Evolutionary conservation across 2,113 vertebrate species (phyloP).

Genomic region (Callipepla californica): DNA sequence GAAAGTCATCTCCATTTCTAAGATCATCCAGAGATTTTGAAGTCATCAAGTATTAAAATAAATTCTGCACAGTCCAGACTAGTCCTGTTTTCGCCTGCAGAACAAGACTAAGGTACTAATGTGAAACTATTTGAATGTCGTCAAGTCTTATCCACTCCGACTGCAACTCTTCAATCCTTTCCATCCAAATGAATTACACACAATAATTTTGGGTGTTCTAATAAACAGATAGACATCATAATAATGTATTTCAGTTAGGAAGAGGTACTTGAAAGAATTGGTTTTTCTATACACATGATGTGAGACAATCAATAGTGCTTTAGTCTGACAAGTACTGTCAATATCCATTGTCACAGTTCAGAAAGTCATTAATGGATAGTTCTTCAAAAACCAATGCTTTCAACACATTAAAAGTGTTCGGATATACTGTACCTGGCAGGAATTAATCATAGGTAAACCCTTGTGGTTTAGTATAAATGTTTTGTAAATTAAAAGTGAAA

Average conservation of each 20-base stretch:
- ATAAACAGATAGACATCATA: constrained; percentile 79
- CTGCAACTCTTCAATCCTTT: constrained; percentile 39
- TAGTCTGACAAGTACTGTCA: constrained; percentile 86
- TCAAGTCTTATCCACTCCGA: not conserved
- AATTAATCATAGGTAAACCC: constrained; percentile 81
- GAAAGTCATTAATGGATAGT: constrained; percentile 86
- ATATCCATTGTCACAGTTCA: constrained; percentile 87
- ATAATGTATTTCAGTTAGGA: constrained; percentile 86
- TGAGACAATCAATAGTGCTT: constrained; percentile 88
- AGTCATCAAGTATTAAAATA: not conserved
- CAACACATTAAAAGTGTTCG: constrained; percentile 73
- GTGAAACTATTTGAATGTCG: constrained; percentile 9
- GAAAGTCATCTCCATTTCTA: not conserved
- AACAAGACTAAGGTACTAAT: not conserved
- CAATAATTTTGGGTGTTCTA: constrained; percentile 71
- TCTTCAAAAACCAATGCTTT: constrained; percentile 81
- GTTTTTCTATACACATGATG: constrained; percentile 90
- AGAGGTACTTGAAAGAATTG: constrained; percentile 87
- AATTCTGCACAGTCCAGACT: rapidly evolving
- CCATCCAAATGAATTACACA: constrained; percentile 61
- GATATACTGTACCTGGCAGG: constrained; percentile 76
- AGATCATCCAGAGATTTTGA: rapidly evolving
- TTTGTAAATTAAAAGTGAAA: constrained; percentile 66
- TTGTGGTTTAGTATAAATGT: constrained; percentile 51
- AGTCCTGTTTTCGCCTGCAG: not conserved